A percentile compares a stretch with the other conserved stretches of the same genome.
Conservation (phyloP, 1,140 invertebrate species). For the Acromyrmex charruanus region DNA sequence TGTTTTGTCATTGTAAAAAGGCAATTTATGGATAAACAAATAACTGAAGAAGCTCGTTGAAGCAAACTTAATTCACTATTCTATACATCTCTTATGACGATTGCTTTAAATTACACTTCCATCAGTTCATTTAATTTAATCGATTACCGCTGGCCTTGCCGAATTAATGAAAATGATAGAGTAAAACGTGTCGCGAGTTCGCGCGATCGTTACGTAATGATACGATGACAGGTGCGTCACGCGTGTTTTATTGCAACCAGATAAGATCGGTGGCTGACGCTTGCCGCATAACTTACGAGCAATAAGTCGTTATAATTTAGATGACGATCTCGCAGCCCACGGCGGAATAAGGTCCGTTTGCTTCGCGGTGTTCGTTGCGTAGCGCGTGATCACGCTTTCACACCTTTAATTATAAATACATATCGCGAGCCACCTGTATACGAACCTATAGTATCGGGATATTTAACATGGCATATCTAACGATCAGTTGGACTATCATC, state of each 20-base stretch:
- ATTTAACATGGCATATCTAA: slow-evolving; percentile 47
- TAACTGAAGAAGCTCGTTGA: background rate
- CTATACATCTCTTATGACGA: background rate
- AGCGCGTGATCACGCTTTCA: slow-evolving; percentile 41
- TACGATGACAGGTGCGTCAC: slow-evolving; percentile 74
- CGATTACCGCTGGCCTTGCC: slow-evolving; percentile 38
- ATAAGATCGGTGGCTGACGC: slow-evolving; percentile 70
- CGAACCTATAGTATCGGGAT: background rate
- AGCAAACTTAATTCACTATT: slow-evolving; percentile 13
- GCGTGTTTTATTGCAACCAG: slow-evolving; percentile 64
- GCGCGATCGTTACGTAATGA: slow-evolving; percentile 65
- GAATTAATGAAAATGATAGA: slow-evolving; percentile 31
- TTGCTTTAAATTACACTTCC: slow-evolving; percentile 36
- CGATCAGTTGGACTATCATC: slow-evolving; percentile 29
- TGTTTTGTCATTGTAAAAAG: background rate
- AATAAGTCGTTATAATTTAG: slow-evolving; percentile 68
- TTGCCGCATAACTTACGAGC: slow-evolving; percentile 66
- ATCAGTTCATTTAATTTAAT: slow-evolving; percentile 55
- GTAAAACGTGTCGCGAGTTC: slow-evolving; percentile 40
- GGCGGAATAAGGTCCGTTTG: slow-evolving; percentile 57
- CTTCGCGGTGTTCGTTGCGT: slow-evolving; percentile 22
- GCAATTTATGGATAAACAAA: background rate
- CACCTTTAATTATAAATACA: slow-evolving; percentile 57
- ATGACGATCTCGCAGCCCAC: slow-evolving; percentile 69
- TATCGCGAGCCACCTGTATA: background rate